These are phyloP conservation scores for Daboia siamensis DNA, from an alignment of 2,113 vertebrate species.

Conservation along the genomic window DNA sequence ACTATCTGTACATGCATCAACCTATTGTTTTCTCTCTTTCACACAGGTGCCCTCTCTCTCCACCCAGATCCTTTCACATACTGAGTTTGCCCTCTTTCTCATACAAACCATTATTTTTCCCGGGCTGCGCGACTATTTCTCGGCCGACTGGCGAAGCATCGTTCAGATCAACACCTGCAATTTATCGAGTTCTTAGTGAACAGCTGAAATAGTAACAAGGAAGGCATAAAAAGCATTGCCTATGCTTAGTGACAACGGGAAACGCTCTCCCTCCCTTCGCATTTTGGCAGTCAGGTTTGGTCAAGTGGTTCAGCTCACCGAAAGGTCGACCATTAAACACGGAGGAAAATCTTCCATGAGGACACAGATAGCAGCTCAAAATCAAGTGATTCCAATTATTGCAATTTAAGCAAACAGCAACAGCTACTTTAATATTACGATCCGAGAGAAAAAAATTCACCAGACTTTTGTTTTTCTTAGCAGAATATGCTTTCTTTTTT, in stretches of 20 bases:
- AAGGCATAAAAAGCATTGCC: not conserved
- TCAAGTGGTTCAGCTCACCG: not conserved
- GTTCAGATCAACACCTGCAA: constrained; percentile 68
- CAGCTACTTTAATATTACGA: not conserved
- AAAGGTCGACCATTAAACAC: too few relatives aligned
- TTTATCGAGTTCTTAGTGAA: constrained; percentile 35
- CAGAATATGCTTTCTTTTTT: not conserved
- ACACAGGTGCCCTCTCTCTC: not conserved
- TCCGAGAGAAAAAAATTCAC: not conserved
- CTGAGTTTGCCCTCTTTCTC: not conserved
- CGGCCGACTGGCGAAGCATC: constrained; percentile 66
- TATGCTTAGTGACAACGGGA: not conserved
- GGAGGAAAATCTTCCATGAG: not conserved
- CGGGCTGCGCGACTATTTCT: constrained; percentile 58
- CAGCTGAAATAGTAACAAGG: not conserved
- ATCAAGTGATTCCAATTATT: not conserved
- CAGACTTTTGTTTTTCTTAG: not conserved
- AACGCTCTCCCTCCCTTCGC: not conserved
- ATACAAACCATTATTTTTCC: constrained; percentile 83
- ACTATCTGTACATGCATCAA: not conserved
- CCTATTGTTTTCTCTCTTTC: not conserved
- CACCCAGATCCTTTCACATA: not conserved
- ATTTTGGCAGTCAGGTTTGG: not conserved
- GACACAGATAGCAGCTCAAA: not conserved
- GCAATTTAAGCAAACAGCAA: not conserved